Percentiles rank a stretch among this genome's conserved stretches.
Conservation (phyloP, 2,113 vertebrate species). For the Gracilinanus agilis region DNA sequence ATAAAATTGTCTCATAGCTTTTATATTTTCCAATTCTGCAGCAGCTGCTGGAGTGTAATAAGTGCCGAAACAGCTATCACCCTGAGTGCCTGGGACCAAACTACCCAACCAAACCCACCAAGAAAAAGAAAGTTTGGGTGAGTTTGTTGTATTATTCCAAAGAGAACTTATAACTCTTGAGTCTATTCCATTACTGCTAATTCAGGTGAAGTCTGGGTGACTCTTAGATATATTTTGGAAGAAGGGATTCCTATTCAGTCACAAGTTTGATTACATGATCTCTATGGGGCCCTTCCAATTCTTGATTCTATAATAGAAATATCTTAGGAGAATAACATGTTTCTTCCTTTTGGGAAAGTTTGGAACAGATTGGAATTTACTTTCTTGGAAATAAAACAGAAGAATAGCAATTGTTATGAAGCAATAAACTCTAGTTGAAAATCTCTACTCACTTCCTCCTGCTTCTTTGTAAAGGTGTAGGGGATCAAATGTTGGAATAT, state of each 20-base stretch:
- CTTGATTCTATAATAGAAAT: too few species aligned
- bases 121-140: slow-evolving; percentile 99
- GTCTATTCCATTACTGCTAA: neutral
- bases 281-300: too few species aligned
- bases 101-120: slow-evolving; percentile 97
- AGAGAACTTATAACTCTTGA: neutral
- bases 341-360: too few species aligned
- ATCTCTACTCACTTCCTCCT: too few species aligned
- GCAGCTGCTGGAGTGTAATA: slow-evolving; percentile 98
- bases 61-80: slow-evolving; percentile 99
- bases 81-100: slow-evolving; percentile 99
- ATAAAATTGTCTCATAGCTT: neutral
- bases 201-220: neutral
- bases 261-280: too few species aligned
- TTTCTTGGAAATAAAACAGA: too few species aligned
- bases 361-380: too few species aligned
- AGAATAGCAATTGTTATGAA: too few species aligned
- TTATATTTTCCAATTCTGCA: slow-evolving; percentile 68
- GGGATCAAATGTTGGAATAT: too few species aligned
- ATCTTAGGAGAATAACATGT: neutral
- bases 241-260: neutral
- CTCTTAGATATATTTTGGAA: neutral
- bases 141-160: slow-evolving; percentile 17
- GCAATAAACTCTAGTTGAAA: too few species aligned
- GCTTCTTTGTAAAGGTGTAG: too few species aligned